Base-by-base conservation (phyloP, 53 echinoderm and acorn worm genomes). In the Echinometra lucunter region DNA sequence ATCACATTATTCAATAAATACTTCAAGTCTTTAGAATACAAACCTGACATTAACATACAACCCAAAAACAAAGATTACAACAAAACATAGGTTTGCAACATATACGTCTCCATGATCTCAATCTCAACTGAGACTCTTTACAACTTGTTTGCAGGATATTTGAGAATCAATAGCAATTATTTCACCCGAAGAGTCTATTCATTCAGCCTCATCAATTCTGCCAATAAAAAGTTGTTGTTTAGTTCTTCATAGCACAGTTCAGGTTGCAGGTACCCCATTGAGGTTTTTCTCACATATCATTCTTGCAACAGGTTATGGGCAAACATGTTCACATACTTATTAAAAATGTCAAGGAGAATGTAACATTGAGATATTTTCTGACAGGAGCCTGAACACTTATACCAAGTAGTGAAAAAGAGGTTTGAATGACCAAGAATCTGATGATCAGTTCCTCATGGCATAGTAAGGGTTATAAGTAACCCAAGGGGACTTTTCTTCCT, bases 391-490 rank as follows among this genome's bases (percentile, higher is more conserved):
- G 4, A 42, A 23, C 42, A 16, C 44, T 19, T 80, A n/a, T 27
- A 27, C n/a, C 37, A 49, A 28, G 28, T 32, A 23, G 80, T 42
- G 1, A 40, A 4, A 80, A 80, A 19, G 6, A 80, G 10, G 0
- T 45, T n/a, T 82, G 74, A 45, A 82, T 45, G 47, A n/a, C 47
- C 23, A 6, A 45, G 25, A 89, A 11, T 30, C n/a, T 4, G 5
- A 8, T 66, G 57, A 37, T 92, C 78, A 93, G 80, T 93, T 93
- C 60, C 93, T 93, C 98, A 98, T 98, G 47, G 98, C 97, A 74
- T 96, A 98, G 70, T 98, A 98, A 16, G 98, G 98, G 89, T 98
- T 98, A 80, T 98, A 98, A 13, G 98, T 98, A 37, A 98, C 98
- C 98, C 98, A 98, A 21, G 96, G 98, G 18, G 93, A 90, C 32